These are phyloP conservation scores for Triplophysa rosa DNA, from an alignment of 2,113 vertebrate genomes.

Conservation along the genomic window DNA sequence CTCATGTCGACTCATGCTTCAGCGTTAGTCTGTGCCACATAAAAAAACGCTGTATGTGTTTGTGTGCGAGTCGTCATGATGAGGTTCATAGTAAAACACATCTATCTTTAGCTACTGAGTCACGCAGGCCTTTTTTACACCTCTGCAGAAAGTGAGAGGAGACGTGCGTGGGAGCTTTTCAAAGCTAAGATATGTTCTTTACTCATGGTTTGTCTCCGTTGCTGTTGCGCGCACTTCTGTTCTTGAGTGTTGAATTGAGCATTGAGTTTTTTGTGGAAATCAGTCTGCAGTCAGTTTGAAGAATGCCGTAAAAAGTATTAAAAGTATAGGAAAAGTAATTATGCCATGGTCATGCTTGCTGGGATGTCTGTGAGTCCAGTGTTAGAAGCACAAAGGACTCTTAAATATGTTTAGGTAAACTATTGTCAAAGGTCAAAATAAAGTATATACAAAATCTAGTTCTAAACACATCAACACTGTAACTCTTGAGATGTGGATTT, in stretches of 20 bases:
- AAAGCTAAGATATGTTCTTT: conserved; percentile 17
- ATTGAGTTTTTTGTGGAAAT: background rate
- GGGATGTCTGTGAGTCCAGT: background rate
- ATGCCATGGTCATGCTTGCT: background rate
- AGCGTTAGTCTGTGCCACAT: background rate
- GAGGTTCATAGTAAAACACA: conserved; percentile 7
- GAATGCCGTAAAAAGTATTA: background rate
- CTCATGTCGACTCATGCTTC: background rate
- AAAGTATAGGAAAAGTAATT: background rate
- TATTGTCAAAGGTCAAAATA: too few relatives aligned
- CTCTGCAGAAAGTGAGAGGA: background rate
- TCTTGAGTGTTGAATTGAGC: background rate
- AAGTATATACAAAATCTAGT: too few relatives aligned
- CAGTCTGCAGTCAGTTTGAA: background rate
- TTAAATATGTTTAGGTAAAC: too few relatives aligned
- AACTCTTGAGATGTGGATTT: too few relatives aligned
- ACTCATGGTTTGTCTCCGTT: background rate
- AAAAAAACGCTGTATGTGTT: background rate
- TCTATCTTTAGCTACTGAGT: conserved; percentile 21
- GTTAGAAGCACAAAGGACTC: too few relatives aligned
- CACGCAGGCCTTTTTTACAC: conserved; percentile 1
- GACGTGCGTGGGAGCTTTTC: background rate
- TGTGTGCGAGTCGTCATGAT: background rate
- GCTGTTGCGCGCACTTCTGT: background rate
- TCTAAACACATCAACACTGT: too few relatives aligned